Evolutionary conservation across 2,888 invertebrate species (phyloP).

Genomic region (Argyra leucocephala): DNA sequence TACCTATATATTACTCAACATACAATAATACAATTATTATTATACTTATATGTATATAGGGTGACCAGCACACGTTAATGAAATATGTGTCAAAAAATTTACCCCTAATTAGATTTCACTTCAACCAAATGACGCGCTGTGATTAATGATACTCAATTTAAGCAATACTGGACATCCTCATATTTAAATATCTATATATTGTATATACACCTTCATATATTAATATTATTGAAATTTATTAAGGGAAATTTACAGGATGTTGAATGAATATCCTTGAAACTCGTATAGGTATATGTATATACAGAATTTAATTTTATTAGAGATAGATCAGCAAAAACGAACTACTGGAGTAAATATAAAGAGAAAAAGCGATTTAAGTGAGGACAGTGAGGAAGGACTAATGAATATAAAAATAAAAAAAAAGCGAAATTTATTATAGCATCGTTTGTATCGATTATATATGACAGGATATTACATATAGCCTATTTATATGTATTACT

Average conservation of each 20-base stretch:
- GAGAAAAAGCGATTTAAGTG: too few species aligned
- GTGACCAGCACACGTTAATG: slow-evolving; percentile 2
- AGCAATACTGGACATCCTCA: not conserved
- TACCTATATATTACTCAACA: too few species aligned
- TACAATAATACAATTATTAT: too few species aligned
- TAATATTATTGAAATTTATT: not conserved
- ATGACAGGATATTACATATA: too few species aligned
- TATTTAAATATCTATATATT: not conserved
- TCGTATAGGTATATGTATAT: not conserved
- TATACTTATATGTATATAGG: too few species aligned
- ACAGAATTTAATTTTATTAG: not conserved
- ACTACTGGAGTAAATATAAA: too few species aligned
- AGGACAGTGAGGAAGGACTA: too few species aligned
- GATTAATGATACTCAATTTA: slow-evolving; percentile 25
- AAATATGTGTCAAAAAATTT: slow-evolving; percentile 23
- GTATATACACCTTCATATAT: not conserved
- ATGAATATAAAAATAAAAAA: too few species aligned
- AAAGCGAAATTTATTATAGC: not conserved
- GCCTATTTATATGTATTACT: too few species aligned
- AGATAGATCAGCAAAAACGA: too few species aligned
- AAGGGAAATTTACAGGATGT: not conserved
- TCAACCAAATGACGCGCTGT: slow-evolving; percentile 28
- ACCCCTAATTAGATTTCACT: slow-evolving; percentile 29
- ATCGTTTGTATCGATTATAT: not conserved
- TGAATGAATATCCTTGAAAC: not conserved